Percentiles rank a stretch among this genome's conserved stretches.
Conservation (phyloP, 1,140 invertebrate genomes). For the Notospermus geniculatus region DNA sequence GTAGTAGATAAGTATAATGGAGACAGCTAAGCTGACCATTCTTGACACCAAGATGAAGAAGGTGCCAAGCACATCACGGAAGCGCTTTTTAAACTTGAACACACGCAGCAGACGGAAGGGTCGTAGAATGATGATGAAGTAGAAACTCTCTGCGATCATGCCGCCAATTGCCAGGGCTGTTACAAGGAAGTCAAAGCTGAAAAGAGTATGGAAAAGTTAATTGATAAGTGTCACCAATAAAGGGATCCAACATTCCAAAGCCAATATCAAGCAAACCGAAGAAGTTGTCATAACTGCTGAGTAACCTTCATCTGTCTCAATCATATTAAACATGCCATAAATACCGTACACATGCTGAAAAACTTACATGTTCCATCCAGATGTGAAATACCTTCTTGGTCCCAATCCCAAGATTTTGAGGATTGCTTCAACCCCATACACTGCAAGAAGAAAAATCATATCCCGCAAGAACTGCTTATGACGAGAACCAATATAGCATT, state of each 20-base stretch:
- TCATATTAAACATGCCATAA: neutral
- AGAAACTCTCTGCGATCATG: conserved; percentile 66
- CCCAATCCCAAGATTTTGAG: conserved; percentile 75
- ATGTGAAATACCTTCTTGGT: conserved; percentile 69
- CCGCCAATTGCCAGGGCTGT: conserved; percentile 69
- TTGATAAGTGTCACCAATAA: neutral
- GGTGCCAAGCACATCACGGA: conserved; percentile 85
- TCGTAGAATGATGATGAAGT: conserved; percentile 70
- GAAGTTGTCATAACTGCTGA: neutral
- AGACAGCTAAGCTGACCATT: conserved; percentile 66
- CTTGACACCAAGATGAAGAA: conserved; percentile 77
- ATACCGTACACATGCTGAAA: neutral
- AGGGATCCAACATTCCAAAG: neutral
- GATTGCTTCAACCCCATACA: conserved; percentile 73
- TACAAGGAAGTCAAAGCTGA: conserved; percentile 72
- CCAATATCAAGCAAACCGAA: neutral
- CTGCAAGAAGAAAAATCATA: conserved; percentile 63
- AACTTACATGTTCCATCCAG: conserved; percentile 76
- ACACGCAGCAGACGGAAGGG: conserved; percentile 57
- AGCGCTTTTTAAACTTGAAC: conserved; percentile 76
- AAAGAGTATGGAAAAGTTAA: conserved; percentile 16
- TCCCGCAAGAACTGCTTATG: too few species aligned
- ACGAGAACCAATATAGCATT: too few species aligned
- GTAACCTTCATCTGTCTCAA: neutral
- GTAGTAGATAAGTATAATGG: conserved; percentile 85